Percentiles rank a stretch among this genome's conserved stretches.
These are phyloP conservation scores for Eumacrocentrus americanus DNA, from an alignment of 2,888 invertebrate species.

Conservation along the genomic window DNA sequence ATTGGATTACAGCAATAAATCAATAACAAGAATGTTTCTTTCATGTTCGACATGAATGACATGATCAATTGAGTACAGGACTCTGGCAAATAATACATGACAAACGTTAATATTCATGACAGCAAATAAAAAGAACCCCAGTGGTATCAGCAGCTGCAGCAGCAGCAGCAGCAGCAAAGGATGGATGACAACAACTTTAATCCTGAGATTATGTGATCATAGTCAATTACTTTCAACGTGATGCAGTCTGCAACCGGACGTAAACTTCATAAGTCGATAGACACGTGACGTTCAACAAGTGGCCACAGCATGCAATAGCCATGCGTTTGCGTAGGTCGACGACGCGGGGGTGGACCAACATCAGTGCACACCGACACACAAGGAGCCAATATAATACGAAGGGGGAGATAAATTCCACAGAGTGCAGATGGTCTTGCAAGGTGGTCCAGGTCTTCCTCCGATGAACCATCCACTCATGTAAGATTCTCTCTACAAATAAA, in stretches of 20 bases:
- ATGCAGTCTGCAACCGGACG: conserved; percentile 9
- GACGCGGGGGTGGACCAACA: conserved; percentile 24
- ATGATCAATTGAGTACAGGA: conserved; percentile 12
- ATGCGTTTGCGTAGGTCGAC: conserved; percentile 8
- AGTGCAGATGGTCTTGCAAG: background rate
- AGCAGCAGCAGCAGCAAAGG: background rate
- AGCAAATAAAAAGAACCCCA: conserved; percentile 17
- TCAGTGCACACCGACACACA: background rate
- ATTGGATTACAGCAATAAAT: background rate
- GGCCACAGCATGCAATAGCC: conserved; percentile 7
- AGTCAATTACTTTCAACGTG: background rate
- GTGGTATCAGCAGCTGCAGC: no score
- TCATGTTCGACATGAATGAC: conserved; percentile 1
- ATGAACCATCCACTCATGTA: no score
- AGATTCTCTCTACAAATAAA: no score
- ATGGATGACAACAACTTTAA: conserved; percentile 14
- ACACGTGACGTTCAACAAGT: conserved; percentile 24
- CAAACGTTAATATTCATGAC: conserved; percentile 16
- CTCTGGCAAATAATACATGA: conserved; percentile 5
- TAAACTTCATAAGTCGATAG: conserved; percentile 27
- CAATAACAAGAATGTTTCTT: background rate
- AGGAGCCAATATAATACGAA: background rate
- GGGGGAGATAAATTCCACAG: background rate
- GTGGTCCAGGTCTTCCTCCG: no score
- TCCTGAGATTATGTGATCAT: conserved; percentile 10